Conservation (phyloP, 2,113 vertebrate species). For the Sapajus apella region DNA sequence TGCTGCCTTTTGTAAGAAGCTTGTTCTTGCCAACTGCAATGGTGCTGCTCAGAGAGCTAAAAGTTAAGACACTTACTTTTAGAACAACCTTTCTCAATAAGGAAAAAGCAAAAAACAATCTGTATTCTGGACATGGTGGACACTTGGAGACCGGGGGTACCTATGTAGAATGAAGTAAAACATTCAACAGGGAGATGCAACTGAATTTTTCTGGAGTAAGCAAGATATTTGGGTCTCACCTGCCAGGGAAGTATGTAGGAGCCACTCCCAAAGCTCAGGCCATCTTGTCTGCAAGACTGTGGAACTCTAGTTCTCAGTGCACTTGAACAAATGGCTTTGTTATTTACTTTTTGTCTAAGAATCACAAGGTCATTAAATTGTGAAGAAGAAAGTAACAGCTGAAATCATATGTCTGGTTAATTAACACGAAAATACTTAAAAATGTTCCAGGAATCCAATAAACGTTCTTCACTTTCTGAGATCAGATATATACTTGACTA, state of each 20-base stretch:
- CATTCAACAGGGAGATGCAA: background rate
- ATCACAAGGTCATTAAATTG: conserved; percentile 25
- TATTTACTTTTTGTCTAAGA: conserved; percentile 33
- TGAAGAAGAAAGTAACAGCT: conserved; percentile 35
- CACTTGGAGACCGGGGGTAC: background rate
- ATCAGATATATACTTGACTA: too few relatives aligned
- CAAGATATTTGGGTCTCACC: background rate
- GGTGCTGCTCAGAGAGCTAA: too few relatives aligned
- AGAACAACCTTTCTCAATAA: background rate
- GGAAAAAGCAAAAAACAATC: background rate
- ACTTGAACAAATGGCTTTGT: conserved; percentile 30
- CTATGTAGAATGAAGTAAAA: background rate
- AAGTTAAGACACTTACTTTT: background rate
- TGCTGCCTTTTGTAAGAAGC: too few relatives aligned
- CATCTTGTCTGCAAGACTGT: background rate
- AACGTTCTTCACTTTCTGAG: background rate
- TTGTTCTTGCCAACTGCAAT: too few relatives aligned
- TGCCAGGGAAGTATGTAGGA: background rate
- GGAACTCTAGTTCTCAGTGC: background rate
- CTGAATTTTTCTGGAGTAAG: background rate
- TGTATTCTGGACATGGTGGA: background rate
- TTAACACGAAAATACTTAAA: conserved; percentile 44
- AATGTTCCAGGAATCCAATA: background rate
- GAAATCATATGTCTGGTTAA: background rate
- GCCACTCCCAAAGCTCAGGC: background rate